Base-by-base conservation (phyloP, 37 sponge, comb jelly and placozoan genomes). In the Petrosia ficiformis region DNA sequence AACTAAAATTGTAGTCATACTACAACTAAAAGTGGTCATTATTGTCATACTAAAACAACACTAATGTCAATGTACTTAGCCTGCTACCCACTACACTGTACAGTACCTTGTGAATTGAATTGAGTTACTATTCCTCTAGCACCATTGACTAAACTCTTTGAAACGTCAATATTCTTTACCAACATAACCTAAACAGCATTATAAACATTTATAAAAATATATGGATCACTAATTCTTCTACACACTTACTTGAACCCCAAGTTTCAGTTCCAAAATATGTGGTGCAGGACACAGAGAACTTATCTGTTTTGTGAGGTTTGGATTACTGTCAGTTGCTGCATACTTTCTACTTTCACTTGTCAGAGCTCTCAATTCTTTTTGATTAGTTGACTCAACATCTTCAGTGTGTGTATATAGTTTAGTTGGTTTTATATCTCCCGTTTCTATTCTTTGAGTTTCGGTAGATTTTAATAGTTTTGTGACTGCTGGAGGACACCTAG, bases 171-270 rank as follows among this genome's bases (percentile, higher is more conserved):
- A 59, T 94, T 94, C 80, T 87, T 94, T 2, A 82, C 64, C 35
- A 94, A 74, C 92, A 94, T 90, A 33, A 94, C 95, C 91, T 90
- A 72, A 14, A 66, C 25, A 19, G 43, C 32, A 8, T 14, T 25
- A 30, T 34, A 78, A 48, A 48, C 16, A n/a, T n/a, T n/a, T n/a
- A n/a, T n/a, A n/a, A n/a, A 10, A 48, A 19, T 48, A 48, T 48
- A 48, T 19, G 54, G 8, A 48, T 48, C 54, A 48, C 14, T 48
- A 48, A 48, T 19, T 14, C 54, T 48, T 48, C 14, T n/a, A n/a
- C n/a, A n/a, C 54, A 48, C 54, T 19, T 73, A 89, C 91, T 74
- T 94, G 95, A 25, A 93, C 92, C 60, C 95, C 95, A 60, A 84
- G 43, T 59, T 94, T 94, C 31, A 94, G 82, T 24, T 60, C 78